Percentiles rank a stretch among this genome's conserved stretches.
These are phyloP conservation scores for Kryphioiulus occultus DNA, from an alignment of 2,888 invertebrate species.

Conservation along the genomic window DNA sequence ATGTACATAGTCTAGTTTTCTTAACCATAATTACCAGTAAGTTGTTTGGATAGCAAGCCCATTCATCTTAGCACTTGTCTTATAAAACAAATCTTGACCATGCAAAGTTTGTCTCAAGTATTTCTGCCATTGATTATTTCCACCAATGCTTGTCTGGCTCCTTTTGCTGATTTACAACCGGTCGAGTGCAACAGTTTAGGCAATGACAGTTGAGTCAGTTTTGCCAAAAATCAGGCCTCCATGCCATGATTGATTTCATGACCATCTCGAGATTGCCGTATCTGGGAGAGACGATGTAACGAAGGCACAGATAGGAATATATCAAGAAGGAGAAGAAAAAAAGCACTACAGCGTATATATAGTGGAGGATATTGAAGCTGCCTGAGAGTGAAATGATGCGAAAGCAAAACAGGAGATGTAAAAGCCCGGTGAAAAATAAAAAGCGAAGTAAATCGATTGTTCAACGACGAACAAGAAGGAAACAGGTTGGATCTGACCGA, in stretches of 20 bases:
- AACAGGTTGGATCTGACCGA: constrained; percentile 6
- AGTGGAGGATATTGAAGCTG: constrained; percentile 17
- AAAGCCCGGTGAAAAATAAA: not conserved
- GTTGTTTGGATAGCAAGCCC: too few species aligned
- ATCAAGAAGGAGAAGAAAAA: not conserved
- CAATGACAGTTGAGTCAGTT: not conserved
- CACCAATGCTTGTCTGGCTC: too few species aligned
- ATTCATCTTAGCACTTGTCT: too few species aligned
- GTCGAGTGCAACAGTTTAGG: not conserved
- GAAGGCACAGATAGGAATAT: not conserved
- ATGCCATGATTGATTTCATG: not conserved
- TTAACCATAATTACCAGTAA: too few species aligned
- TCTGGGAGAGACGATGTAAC: not conserved
- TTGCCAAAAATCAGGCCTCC: not conserved
- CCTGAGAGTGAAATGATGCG: constrained; percentile 17
- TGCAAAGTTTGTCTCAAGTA: too few species aligned
- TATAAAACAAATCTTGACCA: too few species aligned
- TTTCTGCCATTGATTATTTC: too few species aligned
- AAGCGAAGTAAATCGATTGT: not conserved
- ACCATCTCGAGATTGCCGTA: not conserved
- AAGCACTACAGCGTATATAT: not conserved
- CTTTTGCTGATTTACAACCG: not conserved
- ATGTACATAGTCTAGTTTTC: too few species aligned
- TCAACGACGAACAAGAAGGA: not conserved
- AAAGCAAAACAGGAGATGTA: constrained; percentile 31